Evolutionary conservation across 2,888 invertebrate genomes (phyloP).

Genomic region (Apoderus coryli): DNA sequence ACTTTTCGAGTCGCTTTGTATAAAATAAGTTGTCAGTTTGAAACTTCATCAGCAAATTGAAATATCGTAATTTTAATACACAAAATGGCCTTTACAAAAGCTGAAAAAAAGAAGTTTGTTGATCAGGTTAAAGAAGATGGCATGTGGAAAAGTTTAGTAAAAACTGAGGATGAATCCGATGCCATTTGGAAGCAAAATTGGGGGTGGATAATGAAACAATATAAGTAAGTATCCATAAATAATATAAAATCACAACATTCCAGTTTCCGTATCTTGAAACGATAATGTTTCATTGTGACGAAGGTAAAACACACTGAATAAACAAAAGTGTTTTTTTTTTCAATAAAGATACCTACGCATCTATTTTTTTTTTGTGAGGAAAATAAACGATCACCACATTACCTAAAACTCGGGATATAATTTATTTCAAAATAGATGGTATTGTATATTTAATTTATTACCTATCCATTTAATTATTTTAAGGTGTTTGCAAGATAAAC

Average conservation of each 20-base stretch:
- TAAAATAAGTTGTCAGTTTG: no score
- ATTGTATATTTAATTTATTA: background rate
- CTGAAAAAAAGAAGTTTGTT: slow-evolving; percentile 9
- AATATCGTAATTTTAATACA: no score
- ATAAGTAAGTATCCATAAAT: slow-evolving; percentile 2
- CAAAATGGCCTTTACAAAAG: slow-evolving; percentile 11
- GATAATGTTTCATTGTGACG: no score
- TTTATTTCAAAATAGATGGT: no score
- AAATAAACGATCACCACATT: no score
- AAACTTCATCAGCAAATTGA: no score
- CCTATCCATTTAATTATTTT: slow-evolving; percentile 1
- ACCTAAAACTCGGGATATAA: no score
- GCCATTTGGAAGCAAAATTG: slow-evolving; percentile 12
- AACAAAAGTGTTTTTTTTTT: no score
- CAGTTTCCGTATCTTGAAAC: background rate
- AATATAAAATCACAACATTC: background rate
- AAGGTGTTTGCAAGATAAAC: slow-evolving; percentile 9
- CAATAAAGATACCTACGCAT: no score
- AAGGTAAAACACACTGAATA: no score
- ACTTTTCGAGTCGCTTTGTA: no score
- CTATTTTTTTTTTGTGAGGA: no score
- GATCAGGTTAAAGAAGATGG: slow-evolving; percentile 12
- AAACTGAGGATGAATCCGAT: slow-evolving; percentile 8
- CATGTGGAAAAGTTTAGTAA: slow-evolving; percentile 12
- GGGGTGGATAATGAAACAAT: slow-evolving; percentile 14